Evolutionary conservation across 2,888 invertebrate genomes (phyloP), one percentile per base, ranked within the genome.

Genomic region (Gibbula magus): DNA sequence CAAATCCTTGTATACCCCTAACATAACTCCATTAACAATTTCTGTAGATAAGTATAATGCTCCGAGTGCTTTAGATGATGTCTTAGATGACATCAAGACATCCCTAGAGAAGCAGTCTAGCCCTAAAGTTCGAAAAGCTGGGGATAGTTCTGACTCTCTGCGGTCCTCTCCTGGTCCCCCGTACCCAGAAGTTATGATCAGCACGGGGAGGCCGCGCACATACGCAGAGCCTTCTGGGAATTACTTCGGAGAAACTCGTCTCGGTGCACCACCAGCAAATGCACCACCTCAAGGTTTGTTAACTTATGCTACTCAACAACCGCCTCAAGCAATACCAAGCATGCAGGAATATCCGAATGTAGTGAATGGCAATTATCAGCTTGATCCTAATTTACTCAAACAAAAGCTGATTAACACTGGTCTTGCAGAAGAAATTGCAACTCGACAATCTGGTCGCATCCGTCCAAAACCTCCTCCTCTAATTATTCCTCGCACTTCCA

Each of bases 381-480:
- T 91, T 2, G 91, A 91, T 66, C 89, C 89, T 5, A 81, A 83
- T 29, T 75, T 89, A n/a, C 83, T 91, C 32, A 88, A 88, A 74
- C 86, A 89, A 73, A 91, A 89, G 80, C 82, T 91, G 18, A 81
- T 89, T 67, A 86, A 82, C 53, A 91, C 91, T n/a, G 91, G 91
- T 20, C 78, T 91, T 45, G 90, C 88, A 0, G 85, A 86, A 39
- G 82, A 82, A 20, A n/a, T 74, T 22, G 39, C 5, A 4, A 66
- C n/a, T 2, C 56, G 20, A 61, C 35, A 20, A 39, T 22, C 53
- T 20, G 35, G 53, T n/a, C 75, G 51, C 29, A 52, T 75, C n/a
- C 75, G 53, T 51, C 75, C 51, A 22, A 75, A 54, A 54, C 52
- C 53, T 54, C 75, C 75, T 32, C 61, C 45, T 66, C n/a, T 77